Evolutionary conservation across 2,797 vertebrate genomes (phyloP).

Genomic region (Galaxias olidus): DNA sequence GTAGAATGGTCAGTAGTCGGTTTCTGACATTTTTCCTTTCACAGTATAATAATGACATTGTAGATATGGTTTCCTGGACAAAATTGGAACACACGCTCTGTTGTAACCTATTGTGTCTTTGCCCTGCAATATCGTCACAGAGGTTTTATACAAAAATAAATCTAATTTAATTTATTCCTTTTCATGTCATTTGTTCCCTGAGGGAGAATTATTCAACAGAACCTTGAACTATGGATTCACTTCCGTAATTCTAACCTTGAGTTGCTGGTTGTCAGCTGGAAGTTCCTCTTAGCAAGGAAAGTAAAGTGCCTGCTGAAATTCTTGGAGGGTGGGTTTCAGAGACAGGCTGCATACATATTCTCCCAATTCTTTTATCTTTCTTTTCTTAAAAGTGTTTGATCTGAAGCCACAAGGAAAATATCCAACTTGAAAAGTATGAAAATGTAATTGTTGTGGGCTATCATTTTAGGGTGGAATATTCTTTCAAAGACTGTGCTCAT

Average conservation of each 20-base stretch:
- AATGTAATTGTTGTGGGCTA: slow-evolving; percentile 60
- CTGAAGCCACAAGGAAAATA: slow-evolving; percentile 55
- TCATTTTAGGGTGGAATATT: slow-evolving; percentile 66
- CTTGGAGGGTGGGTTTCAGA: slow-evolving; percentile 54
- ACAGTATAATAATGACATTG: too few relatives aligned
- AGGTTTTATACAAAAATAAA: too few relatives aligned
- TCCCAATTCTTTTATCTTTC: slow-evolving; percentile 54
- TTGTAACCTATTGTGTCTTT: too few relatives aligned
- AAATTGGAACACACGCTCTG: too few relatives aligned
- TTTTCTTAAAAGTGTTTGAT: slow-evolving; percentile 59
- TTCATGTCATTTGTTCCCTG: background rate
- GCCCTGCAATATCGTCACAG: too few relatives aligned
- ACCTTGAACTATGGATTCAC: slow-evolving; percentile 33
- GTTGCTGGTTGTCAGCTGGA: slow-evolving; percentile 60
- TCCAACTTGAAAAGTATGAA: slow-evolving; percentile 31
- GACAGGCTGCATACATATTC: slow-evolving; percentile 42
- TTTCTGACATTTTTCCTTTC: too few relatives aligned
- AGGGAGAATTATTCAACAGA: background rate
- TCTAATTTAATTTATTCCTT: background rate
- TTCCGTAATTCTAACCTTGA: slow-evolving; percentile 50
- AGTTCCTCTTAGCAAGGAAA: slow-evolving; percentile 33
- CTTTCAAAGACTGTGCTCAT: slow-evolving; percentile 62
- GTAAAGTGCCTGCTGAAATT: slow-evolving; percentile 37
- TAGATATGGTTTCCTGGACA: too few relatives aligned
- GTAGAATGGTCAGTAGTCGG: too few relatives aligned